These are phyloP conservation scores for Acropternis orthonyx DNA, from an alignment of 2,797 vertebrate species.

Conservation along the genomic window DNA sequence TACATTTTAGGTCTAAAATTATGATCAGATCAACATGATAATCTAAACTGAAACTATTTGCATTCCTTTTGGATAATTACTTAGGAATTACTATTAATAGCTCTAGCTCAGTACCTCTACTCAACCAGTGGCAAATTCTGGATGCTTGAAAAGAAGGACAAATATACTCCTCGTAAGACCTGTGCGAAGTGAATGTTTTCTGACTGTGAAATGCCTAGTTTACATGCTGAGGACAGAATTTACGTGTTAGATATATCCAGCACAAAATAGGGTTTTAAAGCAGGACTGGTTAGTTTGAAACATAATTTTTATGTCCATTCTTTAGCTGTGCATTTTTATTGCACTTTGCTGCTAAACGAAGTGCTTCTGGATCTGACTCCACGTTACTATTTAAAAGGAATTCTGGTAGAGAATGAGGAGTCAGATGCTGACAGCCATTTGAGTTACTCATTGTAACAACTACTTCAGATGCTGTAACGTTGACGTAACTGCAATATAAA, in stretches of 20 bases:
- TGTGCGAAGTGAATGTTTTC: neutral
- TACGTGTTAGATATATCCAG: neutral
- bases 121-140: neutral
- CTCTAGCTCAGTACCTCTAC: neutral
- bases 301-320: rapidly evolving
- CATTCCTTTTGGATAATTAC: neutral
- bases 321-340: neutral
- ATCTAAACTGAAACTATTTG: neutral
- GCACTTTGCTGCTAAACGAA: neutral
- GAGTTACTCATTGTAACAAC: neutral
- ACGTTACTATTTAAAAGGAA: neutral
- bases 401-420: neutral
- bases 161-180: neutral
- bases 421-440: neutral
- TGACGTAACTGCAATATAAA: neutral
- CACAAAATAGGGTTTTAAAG: neutral
- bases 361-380: neutral
- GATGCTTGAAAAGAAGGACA: neutral
- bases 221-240: neutral
- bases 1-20: neutral
- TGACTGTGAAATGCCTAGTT: neutral
- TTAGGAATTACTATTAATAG: neutral
- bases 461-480: neutral
- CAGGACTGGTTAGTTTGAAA: neutral
- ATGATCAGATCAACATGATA: neutral